A percentile compares a stretch with the other conserved stretches of the same genome.
Conservation (phyloP, 2,888 invertebrate genomes). For the Bombylius major region DNA sequence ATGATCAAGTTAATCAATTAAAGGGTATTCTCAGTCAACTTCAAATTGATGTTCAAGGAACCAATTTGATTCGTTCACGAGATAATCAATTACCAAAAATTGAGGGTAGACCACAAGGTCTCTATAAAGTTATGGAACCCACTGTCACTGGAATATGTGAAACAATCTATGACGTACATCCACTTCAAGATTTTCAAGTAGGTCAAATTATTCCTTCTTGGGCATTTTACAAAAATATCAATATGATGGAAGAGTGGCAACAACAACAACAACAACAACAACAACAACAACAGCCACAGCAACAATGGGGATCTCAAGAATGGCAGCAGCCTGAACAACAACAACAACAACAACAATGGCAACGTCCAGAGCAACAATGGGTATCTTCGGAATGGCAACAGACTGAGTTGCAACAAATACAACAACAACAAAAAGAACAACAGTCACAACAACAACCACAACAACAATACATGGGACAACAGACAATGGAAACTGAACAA, state of each 20-base stretch:
- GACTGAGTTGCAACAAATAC: not conserved
- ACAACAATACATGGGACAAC: no score
- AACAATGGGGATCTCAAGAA: not conserved
- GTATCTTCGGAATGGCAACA: not conserved
- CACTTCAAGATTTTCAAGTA: slow-evolving; percentile 43
- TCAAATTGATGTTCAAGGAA: slow-evolving; percentile 52
- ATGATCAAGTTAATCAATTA: slow-evolving; percentile 54
- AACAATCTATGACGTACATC: slow-evolving; percentile 54
- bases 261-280: not conserved
- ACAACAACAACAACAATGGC: not conserved
- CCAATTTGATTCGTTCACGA: slow-evolving; percentile 40
- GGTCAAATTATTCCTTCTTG: slow-evolving; percentile 42
- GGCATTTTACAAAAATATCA: slow-evolving; percentile 21
- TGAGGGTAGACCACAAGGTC: slow-evolving; percentile 40
- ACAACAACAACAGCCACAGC: not conserved
- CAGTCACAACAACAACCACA: slow-evolving; percentile 25
- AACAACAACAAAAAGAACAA: slow-evolving; percentile 35
- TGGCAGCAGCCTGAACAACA: not conserved
- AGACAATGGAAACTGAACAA: not conserved
- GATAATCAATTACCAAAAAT: slow-evolving; percentile 38
- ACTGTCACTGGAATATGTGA: slow-evolving; percentile 58
- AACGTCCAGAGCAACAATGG: not conserved
- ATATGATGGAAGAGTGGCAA: not conserved
- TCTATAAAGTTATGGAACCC: slow-evolving; percentile 57
- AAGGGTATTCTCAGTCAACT: slow-evolving; percentile 56